Evolutionary conservation across 2,888 invertebrate species (phyloP).

Genomic region (Xestobium rufovillosum): DNA sequence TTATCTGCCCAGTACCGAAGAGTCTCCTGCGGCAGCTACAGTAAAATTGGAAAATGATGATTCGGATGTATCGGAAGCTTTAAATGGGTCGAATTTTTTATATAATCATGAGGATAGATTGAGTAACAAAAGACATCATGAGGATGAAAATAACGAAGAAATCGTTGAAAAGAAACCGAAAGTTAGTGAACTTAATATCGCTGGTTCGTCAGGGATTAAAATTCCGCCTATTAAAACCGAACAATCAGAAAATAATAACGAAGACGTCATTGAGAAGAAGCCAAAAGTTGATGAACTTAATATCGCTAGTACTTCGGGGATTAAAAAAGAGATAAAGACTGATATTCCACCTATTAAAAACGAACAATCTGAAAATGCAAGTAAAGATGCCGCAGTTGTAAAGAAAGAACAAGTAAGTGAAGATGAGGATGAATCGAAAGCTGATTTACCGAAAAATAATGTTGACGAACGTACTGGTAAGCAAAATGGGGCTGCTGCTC

Average conservation of each 20-base stretch:
- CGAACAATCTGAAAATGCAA: background rate
- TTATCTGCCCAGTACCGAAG: too few relatives aligned
- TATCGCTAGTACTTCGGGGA: too few relatives aligned
- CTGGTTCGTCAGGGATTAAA: background rate
- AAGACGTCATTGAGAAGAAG: background rate
- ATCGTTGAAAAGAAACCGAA: too few relatives aligned
- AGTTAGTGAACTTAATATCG: background rate
- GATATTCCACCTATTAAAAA: too few relatives aligned
- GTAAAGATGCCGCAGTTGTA: background rate
- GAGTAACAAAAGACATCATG: background rate
- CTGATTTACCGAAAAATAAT: conserved; percentile 3
- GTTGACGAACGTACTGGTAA: conserved; percentile 4
- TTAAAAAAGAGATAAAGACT: too few relatives aligned
- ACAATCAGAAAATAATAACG: too few relatives aligned
- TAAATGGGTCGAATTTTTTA: too few relatives aligned
- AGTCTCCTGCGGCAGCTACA: too few relatives aligned
- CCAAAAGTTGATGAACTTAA: background rate
- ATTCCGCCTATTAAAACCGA: background rate
- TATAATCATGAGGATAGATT: too few relatives aligned
- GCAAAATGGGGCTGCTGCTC: conserved; percentile 1
- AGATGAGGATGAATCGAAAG: conserved; percentile 7
- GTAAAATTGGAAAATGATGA: too few relatives aligned
- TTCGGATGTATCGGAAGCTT: too few relatives aligned
- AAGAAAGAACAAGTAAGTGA: conserved; percentile 3
- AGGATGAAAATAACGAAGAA: too few relatives aligned